phyloP scores from a whole-genome alignment of 2,797 vertebrate species.

The Poecile montanus region DNA sequence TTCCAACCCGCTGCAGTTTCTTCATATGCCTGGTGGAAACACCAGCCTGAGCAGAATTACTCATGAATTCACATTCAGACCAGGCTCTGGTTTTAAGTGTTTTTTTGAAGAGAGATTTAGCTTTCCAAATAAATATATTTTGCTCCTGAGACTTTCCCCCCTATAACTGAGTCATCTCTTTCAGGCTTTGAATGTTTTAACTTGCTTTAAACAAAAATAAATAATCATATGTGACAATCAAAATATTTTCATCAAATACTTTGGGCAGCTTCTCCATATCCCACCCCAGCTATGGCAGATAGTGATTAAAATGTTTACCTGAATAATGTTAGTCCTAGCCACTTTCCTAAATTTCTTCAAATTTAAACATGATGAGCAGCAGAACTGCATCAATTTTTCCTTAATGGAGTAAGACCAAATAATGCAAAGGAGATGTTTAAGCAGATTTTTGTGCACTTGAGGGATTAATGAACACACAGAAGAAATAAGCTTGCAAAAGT shows the following conservation, averaged over 20 bases:
- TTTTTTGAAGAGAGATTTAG: background rate
- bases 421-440: background rate
- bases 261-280: background rate
- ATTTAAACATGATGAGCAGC: background rate
- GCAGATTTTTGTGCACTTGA: background rate
- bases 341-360: background rate
- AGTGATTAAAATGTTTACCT: background rate
- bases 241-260: background rate
- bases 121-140: background rate
- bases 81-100: background rate
- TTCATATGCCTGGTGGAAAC: background rate
- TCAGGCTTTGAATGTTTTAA: background rate
- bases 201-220: background rate
- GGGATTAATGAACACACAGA: background rate
- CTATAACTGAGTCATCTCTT: background rate
- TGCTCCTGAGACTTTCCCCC: background rate
- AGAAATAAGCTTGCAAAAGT: background rate
- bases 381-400: background rate
- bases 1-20: fast-evolving
- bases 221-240: background rate
- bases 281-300: background rate
- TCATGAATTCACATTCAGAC: background rate
- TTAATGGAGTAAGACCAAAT: background rate
- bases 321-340: background rate
- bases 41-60: background rate